These are phyloP conservation scores for Ceriagrion tenellum DNA, from an alignment of 2,888 invertebrate species.

Conservation along the genomic window DNA sequence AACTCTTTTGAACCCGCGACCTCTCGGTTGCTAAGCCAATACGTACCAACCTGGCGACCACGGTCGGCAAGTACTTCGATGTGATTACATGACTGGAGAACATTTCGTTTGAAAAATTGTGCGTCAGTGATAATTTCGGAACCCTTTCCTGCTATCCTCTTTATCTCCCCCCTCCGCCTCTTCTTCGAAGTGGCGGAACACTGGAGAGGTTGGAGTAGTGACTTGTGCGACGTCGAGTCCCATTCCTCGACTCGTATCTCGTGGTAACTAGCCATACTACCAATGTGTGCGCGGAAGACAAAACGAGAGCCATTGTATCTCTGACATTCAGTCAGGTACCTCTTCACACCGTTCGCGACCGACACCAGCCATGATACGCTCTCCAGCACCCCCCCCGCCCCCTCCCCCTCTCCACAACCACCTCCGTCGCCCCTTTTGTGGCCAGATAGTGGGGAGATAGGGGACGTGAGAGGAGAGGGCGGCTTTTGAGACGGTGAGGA, in stretches of 20 bases:
- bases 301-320: conserved; percentile 59
- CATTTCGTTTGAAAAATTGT: too few species aligned
- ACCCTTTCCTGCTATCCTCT: background rate
- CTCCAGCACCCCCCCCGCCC: background rate
- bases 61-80: too few species aligned
- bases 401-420: background rate
- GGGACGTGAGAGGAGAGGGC: background rate
- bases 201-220: background rate
- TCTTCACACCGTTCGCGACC: conserved; percentile 60
- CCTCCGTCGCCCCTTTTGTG: background rate
- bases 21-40: too few species aligned
- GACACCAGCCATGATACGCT: conserved; percentile 49
- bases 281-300: conserved; percentile 39
- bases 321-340: conserved; percentile 56
- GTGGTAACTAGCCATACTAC: background rate
- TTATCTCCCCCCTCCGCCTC: background rate
- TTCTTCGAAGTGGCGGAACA: background rate
- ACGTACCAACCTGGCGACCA: too few species aligned
- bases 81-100: too few species aligned
- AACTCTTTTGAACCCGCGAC: too few species aligned
- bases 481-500: background rate
- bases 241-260: background rate
- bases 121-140: background rate
- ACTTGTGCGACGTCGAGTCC: background rate
- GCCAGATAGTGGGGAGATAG: conserved; percentile 11